phyloP scores from a whole-genome alignment of 2,888 invertebrate genomes.

The Zygogramma bicolorata region DNA sequence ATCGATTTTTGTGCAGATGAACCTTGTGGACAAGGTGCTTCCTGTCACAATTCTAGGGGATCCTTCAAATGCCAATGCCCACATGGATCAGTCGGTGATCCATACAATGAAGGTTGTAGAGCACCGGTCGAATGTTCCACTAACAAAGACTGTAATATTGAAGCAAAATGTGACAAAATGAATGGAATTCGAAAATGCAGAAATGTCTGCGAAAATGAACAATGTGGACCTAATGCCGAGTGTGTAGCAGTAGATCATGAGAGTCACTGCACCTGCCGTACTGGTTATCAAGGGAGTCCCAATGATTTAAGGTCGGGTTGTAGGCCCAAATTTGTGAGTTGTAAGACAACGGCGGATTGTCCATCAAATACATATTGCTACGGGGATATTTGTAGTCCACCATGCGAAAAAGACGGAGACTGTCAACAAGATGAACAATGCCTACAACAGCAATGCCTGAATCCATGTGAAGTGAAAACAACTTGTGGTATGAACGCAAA shows the following conservation, averaged over 20 bases:
- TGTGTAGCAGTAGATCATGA: constrained; percentile 82
- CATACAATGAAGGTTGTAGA: constrained; percentile 85
- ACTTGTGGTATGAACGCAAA: constrained; percentile 88
- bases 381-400: constrained; percentile 82
- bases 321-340: constrained; percentile 79
- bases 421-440: constrained; percentile 85
- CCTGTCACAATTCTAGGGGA: constrained; percentile 84
- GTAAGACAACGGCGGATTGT: constrained; percentile 80
- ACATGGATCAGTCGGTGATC: constrained; percentile 84
- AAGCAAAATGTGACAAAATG: constrained; percentile 80
- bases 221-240: constrained; percentile 87
- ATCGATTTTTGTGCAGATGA: constrained; percentile 84
- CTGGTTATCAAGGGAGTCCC: constrained; percentile 84
- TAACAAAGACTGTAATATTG: constrained; percentile 84
- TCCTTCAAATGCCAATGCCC: constrained; percentile 86
- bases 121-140: constrained; percentile 84
- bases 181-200: constrained; percentile 84
- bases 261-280: constrained; percentile 82
- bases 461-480: constrained; percentile 81
- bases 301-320: constrained; percentile 79
- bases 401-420: constrained; percentile 83
- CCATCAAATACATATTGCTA: constrained; percentile 85
- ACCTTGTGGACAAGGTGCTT: constrained; percentile 85
- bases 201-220: constrained; percentile 82
- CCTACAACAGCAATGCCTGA: constrained; percentile 82